Conservation (phyloP, 2,113 vertebrate species). For the Ailuropoda melanoleuca region DNA sequence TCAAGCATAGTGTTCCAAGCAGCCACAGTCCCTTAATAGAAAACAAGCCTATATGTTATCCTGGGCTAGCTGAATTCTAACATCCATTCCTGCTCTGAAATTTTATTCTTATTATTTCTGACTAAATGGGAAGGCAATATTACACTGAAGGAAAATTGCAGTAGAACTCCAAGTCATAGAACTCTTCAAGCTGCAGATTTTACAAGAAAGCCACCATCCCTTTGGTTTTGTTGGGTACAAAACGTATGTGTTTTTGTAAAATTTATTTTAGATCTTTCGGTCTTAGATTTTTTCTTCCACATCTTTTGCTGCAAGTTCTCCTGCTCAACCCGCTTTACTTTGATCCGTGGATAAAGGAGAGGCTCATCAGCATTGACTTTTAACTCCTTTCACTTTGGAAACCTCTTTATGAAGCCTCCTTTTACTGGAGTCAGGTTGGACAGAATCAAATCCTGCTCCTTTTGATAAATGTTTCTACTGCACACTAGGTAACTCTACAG, state of each 20-base stretch:
- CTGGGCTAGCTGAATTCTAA: not conserved
- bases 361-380: not conserved
- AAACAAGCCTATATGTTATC: not conserved
- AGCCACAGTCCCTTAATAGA: not conserved
- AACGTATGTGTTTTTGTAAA: not conserved
- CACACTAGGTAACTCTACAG: not conserved
- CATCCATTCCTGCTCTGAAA: not conserved
- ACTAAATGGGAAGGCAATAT: not conserved
- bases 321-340: not conserved
- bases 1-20: not conserved
- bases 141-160: not conserved
- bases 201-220: not conserved
- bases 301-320: not conserved
- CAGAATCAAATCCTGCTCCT: not conserved
- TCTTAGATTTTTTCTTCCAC: conserved; percentile 8
- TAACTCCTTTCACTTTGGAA: conserved; percentile 16
- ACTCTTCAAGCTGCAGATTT: not conserved
- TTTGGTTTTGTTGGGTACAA: not conserved
- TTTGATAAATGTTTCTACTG: not conserved
- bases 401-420: not conserved
- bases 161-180: not conserved
- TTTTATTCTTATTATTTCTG: conserved; percentile 25
- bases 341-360: not conserved
- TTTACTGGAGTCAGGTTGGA: not conserved
- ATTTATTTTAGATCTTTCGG: conserved; percentile 20